Percentiles rank a stretch among this genome's conserved stretches.
Conservation (phyloP, 2,113 vertebrate species). For the Nerophis ophidion region DNA sequence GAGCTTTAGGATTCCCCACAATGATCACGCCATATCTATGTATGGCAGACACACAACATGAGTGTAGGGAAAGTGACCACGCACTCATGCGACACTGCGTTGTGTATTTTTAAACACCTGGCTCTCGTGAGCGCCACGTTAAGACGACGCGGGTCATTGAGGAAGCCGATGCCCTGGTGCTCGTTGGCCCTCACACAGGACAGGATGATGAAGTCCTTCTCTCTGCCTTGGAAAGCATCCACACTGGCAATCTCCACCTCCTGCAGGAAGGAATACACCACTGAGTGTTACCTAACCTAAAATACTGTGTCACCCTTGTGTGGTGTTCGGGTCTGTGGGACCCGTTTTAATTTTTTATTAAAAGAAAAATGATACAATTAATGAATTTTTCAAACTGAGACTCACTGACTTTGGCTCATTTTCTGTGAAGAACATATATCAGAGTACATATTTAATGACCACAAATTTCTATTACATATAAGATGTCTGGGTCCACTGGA, state of each 20-base stretch:
- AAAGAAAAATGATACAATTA: too few relatives aligned
- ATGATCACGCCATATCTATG: slow-evolving; percentile 94
- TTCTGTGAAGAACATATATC: too few relatives aligned
- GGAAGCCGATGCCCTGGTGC: slow-evolving; percentile 95
- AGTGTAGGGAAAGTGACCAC: not conserved
- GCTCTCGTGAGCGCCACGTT: slow-evolving; percentile 96
- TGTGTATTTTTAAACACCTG: slow-evolving; percentile 64
- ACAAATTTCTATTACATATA: too few relatives aligned
- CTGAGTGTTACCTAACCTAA: too few relatives aligned
- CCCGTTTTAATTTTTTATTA: too few relatives aligned
- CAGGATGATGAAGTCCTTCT: slow-evolving; percentile 98
- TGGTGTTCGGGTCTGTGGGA: too few relatives aligned
- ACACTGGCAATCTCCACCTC: slow-evolving; percentile 98
- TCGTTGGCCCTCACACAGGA: slow-evolving; percentile 96
- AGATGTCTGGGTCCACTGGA: too few relatives aligned
- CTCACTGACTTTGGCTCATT: too few relatives aligned
- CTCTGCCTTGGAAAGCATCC: slow-evolving; percentile 95
- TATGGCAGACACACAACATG: not conserved
- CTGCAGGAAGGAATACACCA: slow-evolving; percentile 50
- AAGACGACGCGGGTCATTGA: slow-evolving; percentile 94
- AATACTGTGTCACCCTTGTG: too few relatives aligned
- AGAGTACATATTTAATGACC: too few relatives aligned
- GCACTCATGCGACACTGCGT: not conserved
- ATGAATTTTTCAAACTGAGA: too few relatives aligned
- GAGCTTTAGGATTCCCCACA: slow-evolving; percentile 94